Conservation (phyloP, 2,113 vertebrate genomes). For the Meriones unguiculatus region DNA sequence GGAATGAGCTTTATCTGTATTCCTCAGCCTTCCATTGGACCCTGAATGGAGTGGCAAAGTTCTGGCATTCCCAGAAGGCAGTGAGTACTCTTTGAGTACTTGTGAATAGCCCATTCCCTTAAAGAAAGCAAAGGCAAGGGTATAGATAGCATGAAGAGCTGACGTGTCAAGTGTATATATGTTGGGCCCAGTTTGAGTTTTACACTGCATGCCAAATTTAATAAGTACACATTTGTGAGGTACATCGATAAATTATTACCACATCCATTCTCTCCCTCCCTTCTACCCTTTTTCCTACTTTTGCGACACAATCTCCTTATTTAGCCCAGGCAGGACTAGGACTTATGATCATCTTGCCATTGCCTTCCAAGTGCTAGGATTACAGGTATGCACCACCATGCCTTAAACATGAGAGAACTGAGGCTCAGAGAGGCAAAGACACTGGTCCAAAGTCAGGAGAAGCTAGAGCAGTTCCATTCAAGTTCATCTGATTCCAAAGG, state of each 20-base stretch:
- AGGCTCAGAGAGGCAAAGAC: neutral
- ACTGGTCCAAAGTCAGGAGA: neutral
- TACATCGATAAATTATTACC: neutral
- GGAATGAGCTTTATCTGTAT: neutral
- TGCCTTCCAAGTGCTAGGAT: neutral
- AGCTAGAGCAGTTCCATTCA: neutral
- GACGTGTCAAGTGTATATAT: rapidly evolving
- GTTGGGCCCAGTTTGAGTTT: neutral
- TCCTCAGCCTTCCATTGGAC: neutral
- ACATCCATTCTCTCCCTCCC: neutral
- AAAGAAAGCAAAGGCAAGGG: neutral
- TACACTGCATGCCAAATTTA: neutral
- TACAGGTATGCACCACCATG: neutral
- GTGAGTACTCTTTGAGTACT: neutral
- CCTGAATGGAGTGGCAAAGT: neutral
- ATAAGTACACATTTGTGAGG: neutral
- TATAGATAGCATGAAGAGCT: neutral
- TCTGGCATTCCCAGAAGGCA: neutral
- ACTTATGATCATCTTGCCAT: neutral
- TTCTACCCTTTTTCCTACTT: no score
- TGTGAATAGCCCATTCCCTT: neutral
- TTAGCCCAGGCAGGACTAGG: neutral
- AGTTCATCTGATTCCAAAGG: neutral
- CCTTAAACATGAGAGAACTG: neutral
- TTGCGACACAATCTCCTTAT: neutral